Evolutionary conservation across 1,140 invertebrate species (phyloP).

Genomic region (Pseudomyrmex pallidus): DNA sequence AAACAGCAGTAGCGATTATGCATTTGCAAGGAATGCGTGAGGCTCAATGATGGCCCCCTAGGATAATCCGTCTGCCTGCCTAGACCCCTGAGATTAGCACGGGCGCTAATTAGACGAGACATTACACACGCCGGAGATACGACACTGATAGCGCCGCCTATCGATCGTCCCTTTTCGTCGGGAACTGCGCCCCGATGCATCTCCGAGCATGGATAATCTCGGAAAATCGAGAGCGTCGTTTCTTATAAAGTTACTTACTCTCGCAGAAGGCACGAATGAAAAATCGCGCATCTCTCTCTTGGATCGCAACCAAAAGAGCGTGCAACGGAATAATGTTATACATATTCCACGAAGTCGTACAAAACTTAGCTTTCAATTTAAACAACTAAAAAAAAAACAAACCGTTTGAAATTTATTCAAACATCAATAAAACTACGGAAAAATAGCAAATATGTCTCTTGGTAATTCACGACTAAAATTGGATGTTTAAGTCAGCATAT

Average conservation of each 20-base stretch:
- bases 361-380: background rate
- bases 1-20: constrained; percentile 58
- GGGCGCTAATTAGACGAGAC: constrained; percentile 64
- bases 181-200: background rate
- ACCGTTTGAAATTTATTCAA: no score
- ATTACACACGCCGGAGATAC: constrained; percentile 63
- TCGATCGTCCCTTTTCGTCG: constrained; percentile 59
- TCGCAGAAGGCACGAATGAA: no score
- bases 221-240: constrained; percentile 18
- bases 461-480: background rate
- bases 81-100: constrained; percentile 62
- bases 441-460: background rate
- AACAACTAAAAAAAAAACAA: no score
- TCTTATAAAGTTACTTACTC: no score
- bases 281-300: background rate
- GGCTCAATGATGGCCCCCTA: constrained; percentile 50
- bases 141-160: constrained; percentile 53
- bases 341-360: background rate
- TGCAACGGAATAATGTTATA: background rate
- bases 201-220: background rate
- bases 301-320: background rate
- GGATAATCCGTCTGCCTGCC: constrained; percentile 59
- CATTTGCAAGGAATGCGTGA: constrained; percentile 57
- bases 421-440: background rate
- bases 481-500: background rate